Evolutionary conservation across 2,888 invertebrate species (phyloP).

Genomic region (Caenorhabditis sinica): DNA sequence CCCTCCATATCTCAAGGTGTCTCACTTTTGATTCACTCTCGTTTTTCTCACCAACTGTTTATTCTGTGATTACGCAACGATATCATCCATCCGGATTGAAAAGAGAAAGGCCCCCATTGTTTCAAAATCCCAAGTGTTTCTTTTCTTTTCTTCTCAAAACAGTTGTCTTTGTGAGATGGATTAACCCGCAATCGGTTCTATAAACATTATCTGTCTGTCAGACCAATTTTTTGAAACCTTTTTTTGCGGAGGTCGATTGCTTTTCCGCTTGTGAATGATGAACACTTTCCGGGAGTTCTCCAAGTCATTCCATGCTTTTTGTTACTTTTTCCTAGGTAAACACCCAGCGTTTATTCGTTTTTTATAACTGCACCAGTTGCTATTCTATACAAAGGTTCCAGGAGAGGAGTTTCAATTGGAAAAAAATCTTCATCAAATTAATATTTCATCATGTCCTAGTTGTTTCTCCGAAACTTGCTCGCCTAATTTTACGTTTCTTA

Average conservation of each 20-base stretch:
- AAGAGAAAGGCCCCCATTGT: conserved; percentile 38
- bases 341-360: conserved; percentile 31
- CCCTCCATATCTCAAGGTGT: not conserved
- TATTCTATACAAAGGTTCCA: not conserved
- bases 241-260: conserved; percentile 37
- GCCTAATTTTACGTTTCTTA: too few relatives aligned
- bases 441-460: conserved; percentile 15
- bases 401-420: not conserved
- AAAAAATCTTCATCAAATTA: conserved; percentile 16
- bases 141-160: conserved; percentile 59
- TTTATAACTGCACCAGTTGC: conserved; percentile 31
- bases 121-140: conserved; percentile 43
- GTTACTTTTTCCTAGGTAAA: conserved; percentile 53
- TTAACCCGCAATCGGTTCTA: conserved; percentile 61
- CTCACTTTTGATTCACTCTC: conserved; percentile 26
- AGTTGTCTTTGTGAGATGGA: conserved; percentile 64
- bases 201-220: conserved; percentile 56
- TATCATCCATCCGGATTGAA: conserved; percentile 22
- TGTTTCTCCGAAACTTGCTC: too few relatives aligned
- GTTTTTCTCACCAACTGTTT: conserved; percentile 59
- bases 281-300: conserved; percentile 56
- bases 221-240: conserved; percentile 26
- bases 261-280: conserved; percentile 31
- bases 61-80: conserved; percentile 63
- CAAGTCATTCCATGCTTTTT: conserved; percentile 37